These are phyloP conservation scores for Cylindroiulus punctatus DNA, from an alignment of 2,888 invertebrate species.

Conservation along the genomic window DNA sequence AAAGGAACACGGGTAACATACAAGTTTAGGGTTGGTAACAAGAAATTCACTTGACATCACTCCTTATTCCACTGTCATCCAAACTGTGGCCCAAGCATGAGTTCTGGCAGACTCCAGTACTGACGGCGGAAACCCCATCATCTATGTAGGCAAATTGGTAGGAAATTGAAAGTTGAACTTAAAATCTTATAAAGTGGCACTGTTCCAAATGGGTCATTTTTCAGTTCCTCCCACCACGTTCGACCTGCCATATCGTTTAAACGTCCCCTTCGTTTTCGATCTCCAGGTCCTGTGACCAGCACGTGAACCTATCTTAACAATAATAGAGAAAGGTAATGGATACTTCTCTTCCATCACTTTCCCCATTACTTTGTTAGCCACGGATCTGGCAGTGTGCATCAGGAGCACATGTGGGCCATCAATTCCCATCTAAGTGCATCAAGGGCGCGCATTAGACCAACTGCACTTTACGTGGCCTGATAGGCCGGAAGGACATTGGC, in stretches of 20 bases:
- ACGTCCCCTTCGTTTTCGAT: neutral
- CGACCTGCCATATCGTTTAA: neutral
- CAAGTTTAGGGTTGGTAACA: too few species aligned
- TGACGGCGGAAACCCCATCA: neutral
- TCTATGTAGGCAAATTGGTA: neutral
- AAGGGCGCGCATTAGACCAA: neutral
- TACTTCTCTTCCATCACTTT: constrained; percentile 33
- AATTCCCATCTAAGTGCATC: constrained; percentile 23
- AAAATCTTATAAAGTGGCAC: constrained; percentile 10
- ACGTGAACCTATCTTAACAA: neutral
- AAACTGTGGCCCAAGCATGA: neutral
- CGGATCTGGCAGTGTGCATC: neutral
- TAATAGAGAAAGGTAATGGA: constrained; percentile 17
- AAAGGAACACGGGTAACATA: too few species aligned
- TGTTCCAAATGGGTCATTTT: neutral
- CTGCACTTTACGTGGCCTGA: constrained; percentile 1
- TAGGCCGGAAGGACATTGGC: neutral
- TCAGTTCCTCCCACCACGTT: neutral
- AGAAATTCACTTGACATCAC: neutral
- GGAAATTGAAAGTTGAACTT: neutral
- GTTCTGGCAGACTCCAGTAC: neutral
- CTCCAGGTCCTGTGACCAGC: neutral
- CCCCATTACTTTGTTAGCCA: neutral
- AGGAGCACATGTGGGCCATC: constrained; percentile 29
- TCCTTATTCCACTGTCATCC: neutral